Conservation (phyloP, 2,113 vertebrate genomes). For the Illadopsis cleaveri region DNA sequence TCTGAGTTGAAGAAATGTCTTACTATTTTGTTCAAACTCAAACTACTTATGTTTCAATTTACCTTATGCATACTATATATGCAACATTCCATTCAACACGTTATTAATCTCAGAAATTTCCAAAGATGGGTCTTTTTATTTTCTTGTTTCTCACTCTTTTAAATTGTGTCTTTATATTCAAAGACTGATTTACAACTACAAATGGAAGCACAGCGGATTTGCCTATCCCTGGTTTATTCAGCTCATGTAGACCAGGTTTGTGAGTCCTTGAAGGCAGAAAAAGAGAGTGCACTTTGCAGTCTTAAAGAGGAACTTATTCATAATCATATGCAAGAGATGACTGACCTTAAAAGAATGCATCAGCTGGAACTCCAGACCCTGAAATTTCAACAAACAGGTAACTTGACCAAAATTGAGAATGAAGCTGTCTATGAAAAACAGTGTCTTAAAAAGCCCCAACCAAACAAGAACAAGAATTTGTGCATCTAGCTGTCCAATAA, state of each 20-base stretch:
- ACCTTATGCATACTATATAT: neutral
- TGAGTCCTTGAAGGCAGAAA: constrained; percentile 76
- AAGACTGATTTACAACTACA: constrained; percentile 88
- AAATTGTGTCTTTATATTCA: neutral
- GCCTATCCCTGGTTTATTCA: constrained; percentile 89
- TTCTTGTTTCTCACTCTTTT: neutral
- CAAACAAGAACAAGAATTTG: neutral
- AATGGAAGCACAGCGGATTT: constrained; percentile 91
- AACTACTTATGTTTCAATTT: neutral
- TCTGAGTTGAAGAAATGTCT: neutral
- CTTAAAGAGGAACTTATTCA: constrained; percentile 75
- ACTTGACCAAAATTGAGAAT: neutral
- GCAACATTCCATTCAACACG: neutral
- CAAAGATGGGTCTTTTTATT: neutral
- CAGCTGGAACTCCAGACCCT: constrained; percentile 70
- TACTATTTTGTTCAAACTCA: neutral
- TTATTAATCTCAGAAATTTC: neutral
- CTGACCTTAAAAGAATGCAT: constrained; percentile 72
- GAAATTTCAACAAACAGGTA: constrained; percentile 76
- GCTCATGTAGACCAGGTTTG: constrained; percentile 86
- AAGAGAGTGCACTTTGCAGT: constrained; percentile 72
- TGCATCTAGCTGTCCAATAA: neutral
- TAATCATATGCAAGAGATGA: constrained; percentile 69
- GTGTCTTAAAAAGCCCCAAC: neutral
- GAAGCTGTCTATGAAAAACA: neutral